phyloP scores from a whole-genome alignment of 2,797 vertebrate genomes.

The Echeneis naucrates region DNA sequence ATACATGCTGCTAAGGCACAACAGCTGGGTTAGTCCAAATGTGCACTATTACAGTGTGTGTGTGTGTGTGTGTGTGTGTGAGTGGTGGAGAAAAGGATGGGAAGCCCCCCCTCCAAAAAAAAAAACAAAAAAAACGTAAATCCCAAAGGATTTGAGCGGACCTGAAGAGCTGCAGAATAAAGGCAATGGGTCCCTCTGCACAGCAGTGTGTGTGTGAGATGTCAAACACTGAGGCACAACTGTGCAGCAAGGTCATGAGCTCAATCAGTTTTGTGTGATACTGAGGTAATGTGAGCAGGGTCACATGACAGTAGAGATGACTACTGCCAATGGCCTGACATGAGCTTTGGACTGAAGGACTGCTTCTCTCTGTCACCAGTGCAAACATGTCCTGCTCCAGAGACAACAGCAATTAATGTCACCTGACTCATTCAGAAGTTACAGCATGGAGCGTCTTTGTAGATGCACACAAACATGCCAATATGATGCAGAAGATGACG shows the following conservation, averaged over 20 bases:
- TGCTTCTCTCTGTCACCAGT: slow-evolving; percentile 12
- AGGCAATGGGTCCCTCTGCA: slow-evolving; percentile 1
- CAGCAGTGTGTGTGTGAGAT: neutral
- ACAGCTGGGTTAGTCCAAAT: slow-evolving; percentile 67
- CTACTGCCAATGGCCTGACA: slow-evolving; percentile 43
- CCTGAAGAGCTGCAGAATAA: slow-evolving; percentile 34
- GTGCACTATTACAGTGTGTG: slow-evolving; percentile 32
- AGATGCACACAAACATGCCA: neutral
- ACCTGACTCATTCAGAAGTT: neutral
- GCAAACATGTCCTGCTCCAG: slow-evolving; percentile 18
- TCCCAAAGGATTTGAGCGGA: slow-evolving; percentile 48
- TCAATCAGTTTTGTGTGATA: slow-evolving; percentile 41
- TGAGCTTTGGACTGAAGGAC: slow-evolving; percentile 40
- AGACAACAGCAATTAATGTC: neutral
- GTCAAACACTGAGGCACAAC: slow-evolving; percentile 24
- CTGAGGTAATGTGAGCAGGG: slow-evolving; percentile 49
- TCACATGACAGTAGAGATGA: slow-evolving; percentile 48
- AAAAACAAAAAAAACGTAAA: too few species aligned
- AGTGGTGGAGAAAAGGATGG: slow-evolving; percentile 1
- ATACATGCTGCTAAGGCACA: slow-evolving; percentile 56
- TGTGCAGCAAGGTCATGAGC: slow-evolving; percentile 45
- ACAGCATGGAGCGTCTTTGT: neutral
- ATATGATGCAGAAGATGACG: neutral
- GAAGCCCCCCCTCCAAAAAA: neutral
- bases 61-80: slow-evolving; percentile 21